phyloP scores from a whole-genome alignment of 2,888 invertebrate species.

The Pasiphila rectangulata region DNA sequence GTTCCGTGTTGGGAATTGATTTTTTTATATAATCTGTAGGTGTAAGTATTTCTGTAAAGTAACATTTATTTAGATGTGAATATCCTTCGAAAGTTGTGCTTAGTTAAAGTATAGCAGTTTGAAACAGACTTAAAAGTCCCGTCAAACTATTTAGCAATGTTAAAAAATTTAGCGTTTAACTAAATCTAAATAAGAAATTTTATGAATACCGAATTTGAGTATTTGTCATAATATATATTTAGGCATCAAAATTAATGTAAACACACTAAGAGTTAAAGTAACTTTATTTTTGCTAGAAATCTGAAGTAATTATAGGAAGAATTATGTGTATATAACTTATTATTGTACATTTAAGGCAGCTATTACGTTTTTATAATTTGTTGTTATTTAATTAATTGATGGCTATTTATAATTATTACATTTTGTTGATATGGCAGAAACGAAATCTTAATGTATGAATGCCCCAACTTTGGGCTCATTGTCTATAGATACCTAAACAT shows the following conservation, averaged over 20 bases:
- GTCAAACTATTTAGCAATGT: too few species aligned
- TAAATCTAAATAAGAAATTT: too few species aligned
- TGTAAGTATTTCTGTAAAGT: conserved; percentile 34
- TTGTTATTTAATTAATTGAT: conserved; percentile 29
- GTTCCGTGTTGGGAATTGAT: conserved; percentile 46
- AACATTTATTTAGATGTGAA: background rate
- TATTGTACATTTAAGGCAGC: conserved; percentile 31
- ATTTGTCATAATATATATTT: background rate
- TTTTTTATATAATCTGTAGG: conserved; percentile 27
- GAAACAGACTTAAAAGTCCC: background rate
- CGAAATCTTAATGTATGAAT: background rate
- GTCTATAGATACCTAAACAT: too few species aligned
- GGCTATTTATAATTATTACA: conserved; percentile 18
- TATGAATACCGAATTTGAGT: too few species aligned
- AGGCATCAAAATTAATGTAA: too few species aligned
- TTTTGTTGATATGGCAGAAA: conserved; percentile 4
- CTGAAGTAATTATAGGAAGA: too few species aligned
- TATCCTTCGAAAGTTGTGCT: background rate
- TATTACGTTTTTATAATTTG: conserved; percentile 27
- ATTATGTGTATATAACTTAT: conserved; percentile 20
- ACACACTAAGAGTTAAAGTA: too few species aligned
- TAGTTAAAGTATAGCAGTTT: background rate
- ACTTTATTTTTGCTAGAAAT: background rate
- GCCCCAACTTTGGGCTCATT: too few species aligned
- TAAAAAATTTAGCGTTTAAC: too few species aligned